Evolutionary conservation across 2,797 vertebrate genomes (phyloP).

Genomic region (Enteromius paludinosus): DNA sequence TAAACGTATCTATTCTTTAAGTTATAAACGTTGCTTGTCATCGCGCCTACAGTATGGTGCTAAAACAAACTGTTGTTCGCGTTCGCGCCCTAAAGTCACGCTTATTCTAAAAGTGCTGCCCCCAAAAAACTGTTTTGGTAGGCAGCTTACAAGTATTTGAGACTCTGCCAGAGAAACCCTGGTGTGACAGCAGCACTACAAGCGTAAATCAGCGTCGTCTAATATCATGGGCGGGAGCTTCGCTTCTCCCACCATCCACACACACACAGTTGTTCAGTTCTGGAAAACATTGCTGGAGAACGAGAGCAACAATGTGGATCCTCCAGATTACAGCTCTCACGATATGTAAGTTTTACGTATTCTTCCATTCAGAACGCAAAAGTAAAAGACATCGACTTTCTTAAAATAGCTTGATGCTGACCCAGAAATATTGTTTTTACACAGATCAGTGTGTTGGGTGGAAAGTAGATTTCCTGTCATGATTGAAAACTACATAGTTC

Average conservation of each 20-base stretch:
- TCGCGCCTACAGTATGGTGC: background rate
- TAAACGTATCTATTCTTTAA: background rate
- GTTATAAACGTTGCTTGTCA: background rate
- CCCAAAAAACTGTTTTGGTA: background rate
- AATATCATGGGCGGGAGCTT: slow-evolving; percentile 34
- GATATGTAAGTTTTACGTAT: slow-evolving; percentile 71
- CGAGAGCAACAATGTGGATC: slow-evolving; percentile 65
- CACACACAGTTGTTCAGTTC: background rate
- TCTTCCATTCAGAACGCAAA: background rate
- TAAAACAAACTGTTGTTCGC: background rate
- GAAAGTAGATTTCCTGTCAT: background rate
- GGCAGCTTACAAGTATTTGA: background rate
- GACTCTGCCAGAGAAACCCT: background rate
- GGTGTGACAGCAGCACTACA: background rate
- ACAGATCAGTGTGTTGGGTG: background rate
- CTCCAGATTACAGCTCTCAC: slow-evolving; percentile 62
- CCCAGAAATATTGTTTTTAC: background rate
- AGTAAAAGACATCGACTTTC: background rate
- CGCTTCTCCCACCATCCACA: background rate
- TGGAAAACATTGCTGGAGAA: slow-evolving; percentile 17
- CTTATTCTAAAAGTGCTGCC: background rate
- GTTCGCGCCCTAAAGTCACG: background rate
- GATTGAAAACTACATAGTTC: background rate
- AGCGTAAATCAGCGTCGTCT: slow-evolving; percentile 14
- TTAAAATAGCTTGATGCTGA: background rate